Evolutionary conservation across 2,888 invertebrate species (phyloP).

Genomic region (Helobdella robusta): DNA sequence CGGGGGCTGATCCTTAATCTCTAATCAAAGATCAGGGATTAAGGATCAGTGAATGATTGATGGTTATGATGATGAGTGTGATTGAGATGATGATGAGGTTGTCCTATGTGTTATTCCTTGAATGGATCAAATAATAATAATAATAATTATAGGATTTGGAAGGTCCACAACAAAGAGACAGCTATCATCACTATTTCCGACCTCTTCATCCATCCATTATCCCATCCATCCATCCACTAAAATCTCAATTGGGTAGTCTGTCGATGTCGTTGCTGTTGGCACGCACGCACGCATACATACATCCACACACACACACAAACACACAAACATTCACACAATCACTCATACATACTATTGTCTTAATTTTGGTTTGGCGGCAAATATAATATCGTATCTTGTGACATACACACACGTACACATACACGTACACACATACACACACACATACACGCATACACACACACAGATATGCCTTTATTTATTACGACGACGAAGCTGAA

Average conservation of each 20-base stretch:
- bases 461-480: slow-evolving; percentile 4
- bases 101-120: not conserved
- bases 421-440: too few relatives aligned
- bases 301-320: too few relatives aligned
- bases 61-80: not conserved
- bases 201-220: not conserved
- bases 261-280: too few relatives aligned
- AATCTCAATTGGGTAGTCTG: slow-evolving; percentile 16
- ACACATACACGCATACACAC: too few relatives aligned
- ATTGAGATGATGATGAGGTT: not conserved
- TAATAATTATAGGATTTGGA: slow-evolving; percentile 12
- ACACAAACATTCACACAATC: too few relatives aligned
- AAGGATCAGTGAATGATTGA: not conserved
- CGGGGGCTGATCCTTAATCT: not conserved
- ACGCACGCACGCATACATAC: too few relatives aligned
- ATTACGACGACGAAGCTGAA: not conserved
- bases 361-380: too few relatives aligned
- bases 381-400: too few relatives aligned
- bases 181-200: not conserved
- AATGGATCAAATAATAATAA: too few relatives aligned
- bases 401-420: too few relatives aligned
- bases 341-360: too few relatives aligned
- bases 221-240: slow-evolving; percentile 1
- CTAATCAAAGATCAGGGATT: not conserved
- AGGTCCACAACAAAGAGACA: not conserved